Evolutionary conservation across 1,140 invertebrate genomes (phyloP).

Genomic region (Drosophila equinoxialis): DNA sequence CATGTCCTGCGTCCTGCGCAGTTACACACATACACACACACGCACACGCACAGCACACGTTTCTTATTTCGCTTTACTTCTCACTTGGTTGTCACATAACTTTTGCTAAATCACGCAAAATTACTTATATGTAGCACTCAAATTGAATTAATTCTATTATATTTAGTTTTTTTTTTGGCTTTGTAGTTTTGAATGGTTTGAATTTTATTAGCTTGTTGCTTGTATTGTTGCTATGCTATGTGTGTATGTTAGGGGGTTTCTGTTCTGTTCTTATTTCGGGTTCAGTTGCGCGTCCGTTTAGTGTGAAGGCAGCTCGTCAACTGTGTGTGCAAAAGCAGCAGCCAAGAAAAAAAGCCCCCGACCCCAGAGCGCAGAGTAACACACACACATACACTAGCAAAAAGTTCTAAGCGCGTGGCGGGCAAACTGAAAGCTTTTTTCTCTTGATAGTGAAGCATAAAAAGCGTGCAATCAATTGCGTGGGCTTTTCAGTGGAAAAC

Average conservation of each 20-base stretch:
- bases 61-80: neutral
- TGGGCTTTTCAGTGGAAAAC: slow-evolving; percentile 6
- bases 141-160: slow-evolving; percentile 6
- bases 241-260: neutral
- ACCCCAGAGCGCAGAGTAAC: slow-evolving; percentile 12
- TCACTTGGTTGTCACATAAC: slow-evolving; percentile 61
- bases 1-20: slow-evolving; percentile 61
- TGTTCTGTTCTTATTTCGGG: neutral
- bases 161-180: slow-evolving; percentile 26
- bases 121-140: slow-evolving; percentile 9
- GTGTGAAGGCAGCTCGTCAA: slow-evolving; percentile 73
- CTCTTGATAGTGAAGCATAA: slow-evolving; percentile 33
- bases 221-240: slow-evolving; percentile 14
- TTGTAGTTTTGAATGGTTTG: slow-evolving; percentile 32
- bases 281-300: slow-evolving; percentile 61
- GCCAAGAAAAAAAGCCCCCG: slow-evolving; percentile 18
- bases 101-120: slow-evolving; percentile 40
- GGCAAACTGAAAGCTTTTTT: slow-evolving; percentile 46
- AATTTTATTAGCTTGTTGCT: slow-evolving; percentile 47
- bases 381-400: slow-evolving; percentile 6
- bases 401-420: slow-evolving; percentile 72
- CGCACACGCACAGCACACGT: slow-evolving; percentile 37
- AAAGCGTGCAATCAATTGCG: slow-evolving; percentile 30
- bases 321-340: slow-evolving; percentile 55
- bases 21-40: slow-evolving; percentile 32